phyloP scores from a whole-genome alignment of 2,113 vertebrate species.

The Tyto alba region DNA sequence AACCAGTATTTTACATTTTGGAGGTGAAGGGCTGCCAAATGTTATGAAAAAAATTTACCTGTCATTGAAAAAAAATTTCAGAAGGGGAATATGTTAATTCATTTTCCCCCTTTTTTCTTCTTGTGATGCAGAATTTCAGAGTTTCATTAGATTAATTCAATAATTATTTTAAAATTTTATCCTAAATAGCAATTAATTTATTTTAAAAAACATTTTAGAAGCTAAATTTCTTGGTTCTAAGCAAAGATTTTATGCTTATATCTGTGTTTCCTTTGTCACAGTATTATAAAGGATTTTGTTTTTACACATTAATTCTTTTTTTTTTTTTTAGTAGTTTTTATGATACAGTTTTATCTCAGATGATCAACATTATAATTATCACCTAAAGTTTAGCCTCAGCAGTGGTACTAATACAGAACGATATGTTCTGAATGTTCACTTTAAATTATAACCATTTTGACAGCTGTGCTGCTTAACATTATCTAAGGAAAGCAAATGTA shows the following conservation, averaged over 20 bases:
- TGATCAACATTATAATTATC: slow-evolving; percentile 61
- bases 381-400: slow-evolving; percentile 63
- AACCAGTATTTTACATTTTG: background rate
- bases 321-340: slow-evolving; percentile 39
- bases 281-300: background rate
- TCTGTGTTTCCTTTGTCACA: slow-evolving; percentile 18
- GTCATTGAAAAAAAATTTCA: background rate
- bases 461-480: slow-evolving; percentile 58
- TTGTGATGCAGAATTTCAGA: background rate
- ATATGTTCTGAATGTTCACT: slow-evolving; percentile 57
- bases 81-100: background rate
- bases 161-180: background rate
- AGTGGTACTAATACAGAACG: slow-evolving; percentile 49
- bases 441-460: slow-evolving; percentile 71
- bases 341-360: slow-evolving; percentile 59
- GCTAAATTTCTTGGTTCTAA: slow-evolving; percentile 5
- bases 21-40: background rate
- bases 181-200: slow-evolving; percentile 25
- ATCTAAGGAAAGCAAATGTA: slow-evolving; percentile 52
- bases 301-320: slow-evolving; percentile 34
- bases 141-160: background rate
- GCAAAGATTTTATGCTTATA: background rate
- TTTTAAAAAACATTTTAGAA: background rate
- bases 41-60: background rate
- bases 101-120: background rate